phyloP scores from a whole-genome alignment of 2,113 vertebrate species.

The Odobenus rosmarus region DNA sequence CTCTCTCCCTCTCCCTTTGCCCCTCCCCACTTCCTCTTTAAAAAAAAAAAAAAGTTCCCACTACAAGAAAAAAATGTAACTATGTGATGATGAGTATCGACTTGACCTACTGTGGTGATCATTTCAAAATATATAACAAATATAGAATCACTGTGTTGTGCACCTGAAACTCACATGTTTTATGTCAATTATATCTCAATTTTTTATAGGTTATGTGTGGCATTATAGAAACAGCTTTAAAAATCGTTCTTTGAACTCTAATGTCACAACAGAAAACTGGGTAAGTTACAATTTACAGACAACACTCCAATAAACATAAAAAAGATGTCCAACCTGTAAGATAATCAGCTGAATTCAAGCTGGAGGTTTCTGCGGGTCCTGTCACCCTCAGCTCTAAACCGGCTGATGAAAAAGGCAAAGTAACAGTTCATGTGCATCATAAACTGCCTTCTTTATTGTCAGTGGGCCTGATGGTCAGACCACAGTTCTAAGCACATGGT shows the following conservation, averaged over 20 bases:
- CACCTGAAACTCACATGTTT: neutral
- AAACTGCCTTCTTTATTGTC: neutral
- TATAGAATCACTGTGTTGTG: neutral
- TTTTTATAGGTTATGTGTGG: neutral
- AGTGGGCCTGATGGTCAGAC: neutral
- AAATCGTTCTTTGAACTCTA: constrained; percentile 7
- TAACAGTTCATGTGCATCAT: neutral
- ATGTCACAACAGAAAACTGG: neutral
- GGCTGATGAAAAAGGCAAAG: neutral
- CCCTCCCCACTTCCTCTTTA: neutral
- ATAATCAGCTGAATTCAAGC: neutral
- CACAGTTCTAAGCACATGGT: neutral
- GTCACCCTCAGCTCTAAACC: neutral
- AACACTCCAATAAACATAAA: neutral
- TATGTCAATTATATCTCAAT: neutral
- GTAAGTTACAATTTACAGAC: neutral
- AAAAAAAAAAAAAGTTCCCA: neutral
- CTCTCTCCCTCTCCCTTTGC: neutral
- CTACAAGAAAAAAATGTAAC: neutral
- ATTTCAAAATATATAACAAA: neutral
- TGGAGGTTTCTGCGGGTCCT: neutral
- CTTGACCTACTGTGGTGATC: neutral
- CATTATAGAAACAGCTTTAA: neutral
- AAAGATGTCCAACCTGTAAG: neutral
- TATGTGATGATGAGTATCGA: neutral